Percentiles rank a stretch among this genome's conserved stretches.
Conservation (phyloP, 35 echinoderm and acorn worm species). For the Ophiothrix spiculata region DNA sequence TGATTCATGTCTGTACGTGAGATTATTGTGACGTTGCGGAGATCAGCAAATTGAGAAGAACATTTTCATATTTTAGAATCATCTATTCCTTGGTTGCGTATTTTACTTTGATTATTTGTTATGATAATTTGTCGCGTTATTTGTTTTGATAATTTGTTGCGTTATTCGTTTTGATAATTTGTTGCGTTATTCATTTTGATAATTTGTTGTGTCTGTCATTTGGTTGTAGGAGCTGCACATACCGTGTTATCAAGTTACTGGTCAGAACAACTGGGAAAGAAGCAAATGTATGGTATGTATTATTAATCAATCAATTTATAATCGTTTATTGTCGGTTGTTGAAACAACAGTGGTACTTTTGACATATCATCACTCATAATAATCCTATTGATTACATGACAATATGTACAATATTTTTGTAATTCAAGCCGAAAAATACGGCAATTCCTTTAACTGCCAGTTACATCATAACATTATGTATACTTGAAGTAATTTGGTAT, state of each 20-base stretch:
- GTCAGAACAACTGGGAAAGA: slow-evolving; percentile 71
- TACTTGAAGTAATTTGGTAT: not conserved
- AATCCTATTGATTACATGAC: too few relatives aligned
- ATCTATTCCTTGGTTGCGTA: not conserved
- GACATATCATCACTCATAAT: too few relatives aligned
- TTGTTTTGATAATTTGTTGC: too few relatives aligned
- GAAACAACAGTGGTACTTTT: too few relatives aligned
- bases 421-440: not conserved
- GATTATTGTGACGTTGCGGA: too few relatives aligned
- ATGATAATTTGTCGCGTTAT: not conserved
- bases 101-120: not conserved
- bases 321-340: too few relatives aligned
- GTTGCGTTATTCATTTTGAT: slow-evolving; percentile 56
- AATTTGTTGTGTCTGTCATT: not conserved
- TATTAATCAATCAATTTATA: too few relatives aligned
- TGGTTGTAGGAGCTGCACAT: slow-evolving; percentile 73
- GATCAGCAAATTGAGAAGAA: not conserved
- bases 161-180: too few relatives aligned
- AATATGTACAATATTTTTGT: too few relatives aligned
- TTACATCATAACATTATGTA: not conserved
- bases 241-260: slow-evolving; percentile 78
- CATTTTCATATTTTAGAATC: not conserved
- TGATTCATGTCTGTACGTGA: too few relatives aligned
- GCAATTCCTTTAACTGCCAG: not conserved
- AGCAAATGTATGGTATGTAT: slow-evolving; percentile 76